Evolutionary conservation across 2,888 invertebrate species (phyloP).

Genomic region (Sinelater perroti): DNA sequence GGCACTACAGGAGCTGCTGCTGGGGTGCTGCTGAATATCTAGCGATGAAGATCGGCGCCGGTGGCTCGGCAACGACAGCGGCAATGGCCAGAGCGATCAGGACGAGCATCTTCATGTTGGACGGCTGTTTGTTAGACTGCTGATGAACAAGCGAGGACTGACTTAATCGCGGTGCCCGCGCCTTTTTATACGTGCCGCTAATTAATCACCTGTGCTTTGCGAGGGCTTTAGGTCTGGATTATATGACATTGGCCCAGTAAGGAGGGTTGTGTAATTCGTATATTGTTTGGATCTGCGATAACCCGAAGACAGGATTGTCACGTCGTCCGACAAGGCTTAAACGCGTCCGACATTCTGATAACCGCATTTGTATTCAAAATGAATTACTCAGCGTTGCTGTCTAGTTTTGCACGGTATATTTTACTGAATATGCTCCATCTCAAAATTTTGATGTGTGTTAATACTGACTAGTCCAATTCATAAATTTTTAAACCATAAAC

Average conservation of each 20-base stretch:
- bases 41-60: constrained; percentile 24
- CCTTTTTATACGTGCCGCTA: constrained; percentile 21
- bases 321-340: constrained; percentile 27
- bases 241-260: constrained; percentile 37
- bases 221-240: constrained; percentile 27
- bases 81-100: constrained; percentile 19
- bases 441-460: too few relatives aligned
- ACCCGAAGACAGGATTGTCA: constrained; percentile 26
- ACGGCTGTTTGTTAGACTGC: neutral
- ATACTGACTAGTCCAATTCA: too few relatives aligned
- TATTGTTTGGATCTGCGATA: constrained; percentile 27
- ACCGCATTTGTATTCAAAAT: constrained; percentile 33
- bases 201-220: constrained; percentile 22
- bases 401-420: constrained; percentile 9
- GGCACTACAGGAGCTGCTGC: constrained; percentile 23
- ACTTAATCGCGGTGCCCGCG: neutral
- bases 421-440: constrained; percentile 1
- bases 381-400: constrained; percentile 16
- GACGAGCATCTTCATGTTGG: constrained; percentile 29
- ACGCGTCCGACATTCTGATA: constrained; percentile 31
- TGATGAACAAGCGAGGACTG: constrained; percentile 8
- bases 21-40: constrained; percentile 23
- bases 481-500: too few relatives aligned
- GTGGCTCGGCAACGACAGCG: constrained; percentile 16
- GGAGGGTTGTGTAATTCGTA: too few relatives aligned